A percentile compares a stretch with the other conserved stretches of the same genome.
These are phyloP conservation scores for Acanthis flammea DNA, from an alignment of 2,797 vertebrate genomes.

Conservation along the genomic window DNA sequence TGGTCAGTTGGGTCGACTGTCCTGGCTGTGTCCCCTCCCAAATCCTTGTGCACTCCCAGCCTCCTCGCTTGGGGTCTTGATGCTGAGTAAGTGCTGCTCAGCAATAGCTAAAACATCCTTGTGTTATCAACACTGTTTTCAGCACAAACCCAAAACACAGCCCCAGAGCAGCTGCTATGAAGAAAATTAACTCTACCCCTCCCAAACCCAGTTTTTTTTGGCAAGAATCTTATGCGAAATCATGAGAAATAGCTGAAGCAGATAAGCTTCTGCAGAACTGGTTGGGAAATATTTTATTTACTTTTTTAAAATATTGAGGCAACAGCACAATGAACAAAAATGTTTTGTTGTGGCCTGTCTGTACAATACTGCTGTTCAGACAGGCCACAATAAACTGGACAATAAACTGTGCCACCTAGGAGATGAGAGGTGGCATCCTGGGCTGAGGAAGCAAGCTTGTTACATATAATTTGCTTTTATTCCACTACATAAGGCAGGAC, in stretches of 20 bases:
- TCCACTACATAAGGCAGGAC: neutral
- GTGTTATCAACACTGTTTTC: neutral
- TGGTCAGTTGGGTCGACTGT: neutral
- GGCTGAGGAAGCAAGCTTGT: neutral
- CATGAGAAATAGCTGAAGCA: neutral
- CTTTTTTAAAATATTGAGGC: neutral
- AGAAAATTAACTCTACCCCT: neutral
- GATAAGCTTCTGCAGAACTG: neutral
- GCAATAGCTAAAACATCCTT: neutral
- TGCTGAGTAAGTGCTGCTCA: neutral
- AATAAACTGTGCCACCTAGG: neutral
- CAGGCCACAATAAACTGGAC: neutral
- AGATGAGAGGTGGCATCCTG: neutral
- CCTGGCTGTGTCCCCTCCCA: neutral
- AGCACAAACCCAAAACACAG: neutral
- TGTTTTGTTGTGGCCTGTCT: neutral
- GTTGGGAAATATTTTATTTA: neutral
- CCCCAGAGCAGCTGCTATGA: neutral
- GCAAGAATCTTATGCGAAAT: neutral
- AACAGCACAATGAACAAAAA: neutral
- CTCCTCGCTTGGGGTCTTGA: rapidly evolving
- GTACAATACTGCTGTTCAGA: neutral
- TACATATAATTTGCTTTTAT: neutral
- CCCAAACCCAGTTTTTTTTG: neutral
- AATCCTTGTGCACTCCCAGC: neutral